Evolutionary conservation across 2,797 vertebrate species (phyloP), one percentile per base, ranked within the genome.

Genomic region (Leuciscus waleckii): DNA sequence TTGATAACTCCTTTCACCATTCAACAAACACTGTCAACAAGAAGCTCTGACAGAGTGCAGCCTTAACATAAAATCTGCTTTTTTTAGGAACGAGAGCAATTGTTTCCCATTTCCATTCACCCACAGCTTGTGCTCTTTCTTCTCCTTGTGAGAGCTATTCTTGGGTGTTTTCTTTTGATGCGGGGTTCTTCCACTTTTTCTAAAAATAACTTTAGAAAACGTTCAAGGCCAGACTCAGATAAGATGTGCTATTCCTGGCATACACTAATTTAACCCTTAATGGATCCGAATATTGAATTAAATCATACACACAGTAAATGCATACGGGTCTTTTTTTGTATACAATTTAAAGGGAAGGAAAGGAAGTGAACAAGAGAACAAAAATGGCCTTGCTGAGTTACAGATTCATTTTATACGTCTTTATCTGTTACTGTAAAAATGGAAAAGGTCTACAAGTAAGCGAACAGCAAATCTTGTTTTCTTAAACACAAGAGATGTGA

Each of bases 51-150:
- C 54, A 54, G 73, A 69, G 46, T 19, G 41, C 65, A 58, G 75
- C 11, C 23, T 61, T 78, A 17, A 21, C 63, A 78, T 82, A 39
- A 87, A 75, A 82, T 41, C 23, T 1, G 13, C 13, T 76, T 83
- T 79, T 69, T 84, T 43, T 67, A 85, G 77, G n/a, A 82, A 85
- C 32, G 37, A 76, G 67, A 73, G 76, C 77, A 83, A 46, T 69
- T 81, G 70, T 83, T 89, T 83, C 83, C 79, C 56, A 87, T 85
- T 87, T 83, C 81, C 68, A 82, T 65, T 85, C 58, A 83, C 37
- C 76, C 32, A n/a, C 23, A 43, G 51, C 41, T 43, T 79, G 35
- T n/a, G 65, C 51, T 83, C 76, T 70, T 58, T 77, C 69, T 85
- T 87, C 80, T 85, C 19, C 70, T 80, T 76, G 14, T 63, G 58